Percentiles rank a stretch among this genome's conserved stretches.
These are phyloP conservation scores for Rhagonycha fulva DNA, from an alignment of 2,888 invertebrate genomes.

Conservation along the genomic window DNA sequence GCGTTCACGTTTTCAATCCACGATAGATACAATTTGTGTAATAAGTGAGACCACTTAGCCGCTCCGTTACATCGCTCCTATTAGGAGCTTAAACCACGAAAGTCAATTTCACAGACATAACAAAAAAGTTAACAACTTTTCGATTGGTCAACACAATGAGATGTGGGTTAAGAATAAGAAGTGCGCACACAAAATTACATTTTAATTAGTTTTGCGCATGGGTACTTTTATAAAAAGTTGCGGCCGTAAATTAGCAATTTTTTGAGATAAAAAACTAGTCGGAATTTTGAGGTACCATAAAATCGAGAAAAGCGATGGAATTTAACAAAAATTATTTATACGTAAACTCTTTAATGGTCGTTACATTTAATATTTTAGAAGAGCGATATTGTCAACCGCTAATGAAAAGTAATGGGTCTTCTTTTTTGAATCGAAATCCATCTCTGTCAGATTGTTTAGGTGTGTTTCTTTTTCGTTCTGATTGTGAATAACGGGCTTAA, in stretches of 20 bases:
- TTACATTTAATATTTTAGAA: conserved; percentile 2
- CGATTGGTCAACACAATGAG: not conserved
- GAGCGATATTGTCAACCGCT: conserved; percentile 40
- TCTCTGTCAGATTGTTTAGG: conserved; percentile 8
- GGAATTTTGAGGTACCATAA: not conserved
- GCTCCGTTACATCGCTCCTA: not conserved
- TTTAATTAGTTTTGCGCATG: not conserved
- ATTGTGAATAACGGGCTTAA: conserved; percentile 35
- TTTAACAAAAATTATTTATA: not conserved
- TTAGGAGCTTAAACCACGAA: not conserved
- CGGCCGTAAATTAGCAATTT: not conserved
- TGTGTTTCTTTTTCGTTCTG: conserved; percentile 29
- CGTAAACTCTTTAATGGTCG: not conserved
- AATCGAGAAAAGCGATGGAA: not conserved
- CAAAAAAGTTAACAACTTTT: not conserved
- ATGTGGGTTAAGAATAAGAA: not conserved
- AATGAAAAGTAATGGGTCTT: conserved; percentile 46
- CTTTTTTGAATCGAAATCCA: conserved; percentile 32
- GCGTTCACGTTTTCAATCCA: not conserved
- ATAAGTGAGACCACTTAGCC: conserved; percentile 9
- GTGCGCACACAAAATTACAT: not conserved
- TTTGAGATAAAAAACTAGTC: not conserved
- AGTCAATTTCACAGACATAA: not conserved
- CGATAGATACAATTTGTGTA: not conserved
- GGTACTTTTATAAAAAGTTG: not conserved